Evolutionary conservation across 2,888 invertebrate genomes (phyloP).

Genomic region (Tachina fera): DNA sequence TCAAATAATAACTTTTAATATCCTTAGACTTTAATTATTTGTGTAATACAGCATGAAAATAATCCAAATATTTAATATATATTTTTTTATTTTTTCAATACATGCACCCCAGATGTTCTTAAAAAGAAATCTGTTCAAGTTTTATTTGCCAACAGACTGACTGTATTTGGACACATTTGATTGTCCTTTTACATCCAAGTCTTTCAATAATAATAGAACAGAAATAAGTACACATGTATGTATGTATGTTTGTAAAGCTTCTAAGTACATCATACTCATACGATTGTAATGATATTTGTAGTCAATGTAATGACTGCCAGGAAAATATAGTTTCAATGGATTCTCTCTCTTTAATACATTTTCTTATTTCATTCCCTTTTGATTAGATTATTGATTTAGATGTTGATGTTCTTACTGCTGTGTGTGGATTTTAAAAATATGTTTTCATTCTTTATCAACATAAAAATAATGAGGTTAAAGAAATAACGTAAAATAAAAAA

Average conservation of each 20-base stretch:
- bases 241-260: background rate
- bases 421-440: constrained; percentile 47
- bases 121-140: background rate
- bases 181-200: background rate
- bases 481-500: background rate
- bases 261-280: background rate
- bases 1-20: too few species aligned
- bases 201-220: background rate
- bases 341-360: constrained; percentile 4
- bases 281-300: constrained; percentile 58
- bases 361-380: constrained; percentile 20
- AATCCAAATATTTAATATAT: too few species aligned
- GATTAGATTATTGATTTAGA: constrained; percentile 41
- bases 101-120: background rate
- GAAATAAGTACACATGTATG: constrained; percentile 26
- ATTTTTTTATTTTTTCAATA: background rate
- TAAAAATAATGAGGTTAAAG: constrained; percentile 10
- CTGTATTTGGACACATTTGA: background rate
- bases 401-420: constrained; percentile 13
- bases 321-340: constrained; percentile 52
- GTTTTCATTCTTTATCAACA: constrained; percentile 55
- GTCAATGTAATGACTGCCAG: constrained; percentile 62
- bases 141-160: background rate
- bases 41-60: too few species aligned
- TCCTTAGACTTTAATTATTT: too few species aligned